A percentile compares a stretch with the other conserved stretches of the same genome.
phyloP scores from a whole-genome alignment of 2,797 vertebrate genomes.

The Syngnathus acus region DNA sequence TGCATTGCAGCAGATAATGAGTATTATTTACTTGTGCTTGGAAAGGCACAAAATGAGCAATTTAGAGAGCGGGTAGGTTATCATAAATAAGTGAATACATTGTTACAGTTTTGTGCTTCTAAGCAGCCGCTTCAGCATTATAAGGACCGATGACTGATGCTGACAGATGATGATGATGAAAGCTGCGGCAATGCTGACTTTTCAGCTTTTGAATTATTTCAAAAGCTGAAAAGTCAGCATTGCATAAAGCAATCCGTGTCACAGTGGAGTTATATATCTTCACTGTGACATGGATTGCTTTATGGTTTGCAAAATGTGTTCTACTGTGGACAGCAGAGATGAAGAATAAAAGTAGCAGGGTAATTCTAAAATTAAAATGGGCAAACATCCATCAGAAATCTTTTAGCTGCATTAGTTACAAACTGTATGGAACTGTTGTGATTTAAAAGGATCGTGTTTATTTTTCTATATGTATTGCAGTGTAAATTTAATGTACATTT shows the following conservation, averaged over 20 bases:
- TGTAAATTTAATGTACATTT: too few species aligned
- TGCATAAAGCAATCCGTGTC: too few species aligned
- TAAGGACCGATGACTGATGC: neutral
- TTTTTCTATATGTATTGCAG: too few species aligned
- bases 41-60: slow-evolving; percentile 2
- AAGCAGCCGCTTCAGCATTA: neutral
- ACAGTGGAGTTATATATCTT: neutral
- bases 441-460: too few species aligned
- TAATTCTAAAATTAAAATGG: too few species aligned
- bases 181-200: slow-evolving; percentile 4
- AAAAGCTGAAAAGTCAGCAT: too few species aligned
- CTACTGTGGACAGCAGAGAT: too few species aligned
- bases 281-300: neutral
- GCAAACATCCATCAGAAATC: too few species aligned
- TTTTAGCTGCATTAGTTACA: too few species aligned
- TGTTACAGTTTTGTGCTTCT: neutral
- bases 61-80: neutral
- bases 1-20: slow-evolving; percentile 1
- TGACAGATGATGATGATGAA: slow-evolving; percentile 5
- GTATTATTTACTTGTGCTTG: slow-evolving; percentile 2
- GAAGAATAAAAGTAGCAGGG: too few species aligned
- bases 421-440: too few species aligned
- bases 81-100: slow-evolving; percentile 5
- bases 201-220: neutral
- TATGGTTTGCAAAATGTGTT: too few species aligned